A percentile compares a stretch with the other conserved stretches of the same genome.
Evolutionary conservation across 1,140 invertebrate genomes (phyloP).

Genomic region (Caerostris extrusa): DNA sequence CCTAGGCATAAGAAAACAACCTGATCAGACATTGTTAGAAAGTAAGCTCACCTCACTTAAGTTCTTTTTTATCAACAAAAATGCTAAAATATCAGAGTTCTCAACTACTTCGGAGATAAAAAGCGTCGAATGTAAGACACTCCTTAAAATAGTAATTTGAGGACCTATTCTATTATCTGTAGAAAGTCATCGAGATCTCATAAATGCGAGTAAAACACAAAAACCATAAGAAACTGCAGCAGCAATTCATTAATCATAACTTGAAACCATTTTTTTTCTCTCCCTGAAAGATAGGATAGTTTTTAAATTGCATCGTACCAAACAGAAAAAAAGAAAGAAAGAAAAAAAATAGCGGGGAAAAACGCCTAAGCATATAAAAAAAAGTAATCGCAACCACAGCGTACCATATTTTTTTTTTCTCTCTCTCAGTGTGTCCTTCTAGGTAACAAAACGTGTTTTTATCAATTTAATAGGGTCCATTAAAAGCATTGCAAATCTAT

Average conservation of each 20-base stretch:
- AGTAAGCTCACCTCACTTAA: slow-evolving; percentile 5
- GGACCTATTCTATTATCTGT: slow-evolving; percentile 53
- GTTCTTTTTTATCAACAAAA: neutral
- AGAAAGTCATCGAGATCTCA: slow-evolving; percentile 29
- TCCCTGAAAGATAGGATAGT: neutral
- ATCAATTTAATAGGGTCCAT: slow-evolving; percentile 65
- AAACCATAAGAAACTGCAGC: slow-evolving; percentile 64
- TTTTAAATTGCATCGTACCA: slow-evolving; percentile 59
- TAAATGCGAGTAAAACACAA: slow-evolving; percentile 62
- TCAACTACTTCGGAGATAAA: neutral
- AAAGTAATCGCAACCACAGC: neutral
- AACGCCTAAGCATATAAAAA: neutral
- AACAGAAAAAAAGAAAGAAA: neutral
- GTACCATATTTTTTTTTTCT: slow-evolving; percentile 1
- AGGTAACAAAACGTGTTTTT: slow-evolving; percentile 66
- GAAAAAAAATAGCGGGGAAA: neutral
- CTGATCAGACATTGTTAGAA: neutral
- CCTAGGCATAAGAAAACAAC: neutral
- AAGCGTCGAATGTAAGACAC: slow-evolving; percentile 33
- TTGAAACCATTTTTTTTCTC: slow-evolving; percentile 11
- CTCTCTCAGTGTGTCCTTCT: slow-evolving; percentile 6
- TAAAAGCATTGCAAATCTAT: slow-evolving; percentile 58
- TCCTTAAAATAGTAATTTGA: slow-evolving; percentile 54
- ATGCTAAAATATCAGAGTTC: slow-evolving; percentile 26
- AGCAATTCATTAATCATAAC: slow-evolving; percentile 57